A percentile compares a stretch with the other conserved stretches of the same genome.
Conservation (phyloP, 2,888 invertebrate species). For the Diarsia rubi region DNA sequence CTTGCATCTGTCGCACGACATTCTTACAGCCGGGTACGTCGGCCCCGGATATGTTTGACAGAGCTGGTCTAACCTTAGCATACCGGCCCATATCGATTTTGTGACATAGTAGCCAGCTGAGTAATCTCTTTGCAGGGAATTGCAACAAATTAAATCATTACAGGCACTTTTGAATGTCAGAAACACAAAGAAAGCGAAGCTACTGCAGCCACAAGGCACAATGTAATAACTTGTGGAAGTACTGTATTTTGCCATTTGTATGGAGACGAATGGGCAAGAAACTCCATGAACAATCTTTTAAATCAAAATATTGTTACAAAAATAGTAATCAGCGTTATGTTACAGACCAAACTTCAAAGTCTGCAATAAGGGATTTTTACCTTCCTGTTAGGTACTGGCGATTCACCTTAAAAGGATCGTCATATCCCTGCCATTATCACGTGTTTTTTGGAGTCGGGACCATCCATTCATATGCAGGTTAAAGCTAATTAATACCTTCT, state of each 20-base stretch:
- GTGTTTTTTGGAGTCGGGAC: neutral
- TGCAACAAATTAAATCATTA: neutral
- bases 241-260: too few relatives aligned
- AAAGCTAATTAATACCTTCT: neutral
- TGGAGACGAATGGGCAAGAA: too few relatives aligned
- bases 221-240: too few relatives aligned
- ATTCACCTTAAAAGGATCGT: neutral
- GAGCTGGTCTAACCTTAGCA: constrained; percentile 18
- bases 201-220: too few relatives aligned
- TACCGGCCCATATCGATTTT: neutral
- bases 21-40: constrained; percentile 37
- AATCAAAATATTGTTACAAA: too few relatives aligned
- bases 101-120: neutral
- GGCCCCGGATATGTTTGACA: constrained; percentile 13
- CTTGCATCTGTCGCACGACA: neutral
- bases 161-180: too few relatives aligned
- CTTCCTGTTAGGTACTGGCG: neutral
- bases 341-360: constrained; percentile 10
- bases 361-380: neutral
- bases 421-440: neutral
- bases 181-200: too few relatives aligned
- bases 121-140: neutral
- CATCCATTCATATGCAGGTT: neutral
- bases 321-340: neutral
- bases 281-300: too few relatives aligned